Percentiles rank a stretch among this genome's conserved stretches.
Conservation (phyloP, 2,797 vertebrate species). For the Craterocephalus amniculus region DNA sequence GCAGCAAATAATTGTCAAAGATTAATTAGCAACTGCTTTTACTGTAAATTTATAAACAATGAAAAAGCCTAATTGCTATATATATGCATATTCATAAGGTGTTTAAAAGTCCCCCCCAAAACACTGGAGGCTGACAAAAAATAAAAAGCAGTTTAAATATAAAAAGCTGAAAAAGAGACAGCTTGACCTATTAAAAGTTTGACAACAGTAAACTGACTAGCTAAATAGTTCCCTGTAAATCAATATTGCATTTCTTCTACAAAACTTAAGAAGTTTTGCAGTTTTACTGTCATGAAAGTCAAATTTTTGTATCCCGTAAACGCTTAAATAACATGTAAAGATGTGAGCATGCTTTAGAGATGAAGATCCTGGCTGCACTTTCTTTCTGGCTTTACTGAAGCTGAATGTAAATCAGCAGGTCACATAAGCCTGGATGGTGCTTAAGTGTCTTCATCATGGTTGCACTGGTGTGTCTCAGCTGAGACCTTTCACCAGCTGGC, state of each 20-base stretch:
- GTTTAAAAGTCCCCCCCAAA: neutral
- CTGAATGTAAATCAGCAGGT: conserved; percentile 72
- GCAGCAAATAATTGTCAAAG: neutral
- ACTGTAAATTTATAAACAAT: conserved; percentile 7
- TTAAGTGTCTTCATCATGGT: conserved; percentile 48
- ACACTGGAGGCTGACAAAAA: no score
- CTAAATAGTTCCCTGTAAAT: neutral
- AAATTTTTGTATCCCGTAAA: neutral
- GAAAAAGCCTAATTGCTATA: neutral
- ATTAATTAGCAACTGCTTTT: neutral
- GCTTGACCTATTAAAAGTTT: neutral
- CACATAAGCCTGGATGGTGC: conserved; percentile 62
- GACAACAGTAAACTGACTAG: neutral
- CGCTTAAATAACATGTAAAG: conserved; percentile 58
- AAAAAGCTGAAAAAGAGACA: neutral
- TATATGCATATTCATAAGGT: neutral
- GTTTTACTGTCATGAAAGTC: conserved; percentile 5
- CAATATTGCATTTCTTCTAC: neutral
- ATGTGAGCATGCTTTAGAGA: conserved; percentile 49
- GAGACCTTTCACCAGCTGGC: conserved; percentile 50
- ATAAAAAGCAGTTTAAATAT: no score
- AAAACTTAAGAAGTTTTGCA: neutral
- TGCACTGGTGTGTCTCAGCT: conserved; percentile 49
- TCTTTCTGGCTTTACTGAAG: conserved; percentile 59
- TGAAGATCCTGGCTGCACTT: conserved; percentile 43